Percentiles rank a stretch among this genome's conserved stretches.
Conservation (phyloP, 2,797 vertebrate species). For the Clarias laeviceps region DNA sequence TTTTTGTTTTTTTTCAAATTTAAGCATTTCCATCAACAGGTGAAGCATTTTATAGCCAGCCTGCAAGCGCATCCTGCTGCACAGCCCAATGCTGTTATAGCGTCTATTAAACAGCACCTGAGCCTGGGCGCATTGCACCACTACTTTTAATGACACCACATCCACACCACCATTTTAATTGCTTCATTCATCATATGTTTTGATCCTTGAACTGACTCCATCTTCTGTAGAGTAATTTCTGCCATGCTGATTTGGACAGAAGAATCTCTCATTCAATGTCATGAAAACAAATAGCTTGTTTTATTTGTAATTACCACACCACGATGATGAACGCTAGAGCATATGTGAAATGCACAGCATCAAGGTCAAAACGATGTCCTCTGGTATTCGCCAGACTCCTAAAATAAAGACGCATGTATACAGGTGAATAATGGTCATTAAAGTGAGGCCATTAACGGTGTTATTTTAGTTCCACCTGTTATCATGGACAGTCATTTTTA, state of each 20-base stretch:
- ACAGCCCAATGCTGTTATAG: conserved; percentile 27
- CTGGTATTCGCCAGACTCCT: neutral
- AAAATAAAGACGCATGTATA: neutral
- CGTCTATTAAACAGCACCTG: conserved; percentile 47
- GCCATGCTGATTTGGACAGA: conserved; percentile 39
- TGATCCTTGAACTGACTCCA: conserved; percentile 40
- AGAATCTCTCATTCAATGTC: conserved; percentile 55
- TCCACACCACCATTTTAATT: conserved; percentile 57
- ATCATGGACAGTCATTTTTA: conserved; percentile 30
- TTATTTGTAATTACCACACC: conserved; percentile 57
- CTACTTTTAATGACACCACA: conserved; percentile 48
- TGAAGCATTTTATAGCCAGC: conserved; percentile 31
- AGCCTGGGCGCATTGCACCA: conserved; percentile 44
- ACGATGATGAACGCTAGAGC: conserved; percentile 22
- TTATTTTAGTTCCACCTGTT: conserved; percentile 20
- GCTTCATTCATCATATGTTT: conserved; percentile 63
- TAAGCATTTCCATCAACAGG: conserved; percentile 25
- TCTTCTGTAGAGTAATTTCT: conserved; percentile 46
- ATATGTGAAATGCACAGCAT: conserved; percentile 27
- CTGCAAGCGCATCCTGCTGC: conserved; percentile 26
- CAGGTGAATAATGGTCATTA: conserved; percentile 13
- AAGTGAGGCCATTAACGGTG: conserved; percentile 27
- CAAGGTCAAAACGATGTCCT: conserved; percentile 35
- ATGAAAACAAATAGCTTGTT: conserved; percentile 59
- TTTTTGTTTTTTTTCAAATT: neutral